Percentiles rank a stretch among this genome's conserved stretches.
Conservation (phyloP, 2,113 vertebrate species). For the Oryzias melastigma region DNA sequence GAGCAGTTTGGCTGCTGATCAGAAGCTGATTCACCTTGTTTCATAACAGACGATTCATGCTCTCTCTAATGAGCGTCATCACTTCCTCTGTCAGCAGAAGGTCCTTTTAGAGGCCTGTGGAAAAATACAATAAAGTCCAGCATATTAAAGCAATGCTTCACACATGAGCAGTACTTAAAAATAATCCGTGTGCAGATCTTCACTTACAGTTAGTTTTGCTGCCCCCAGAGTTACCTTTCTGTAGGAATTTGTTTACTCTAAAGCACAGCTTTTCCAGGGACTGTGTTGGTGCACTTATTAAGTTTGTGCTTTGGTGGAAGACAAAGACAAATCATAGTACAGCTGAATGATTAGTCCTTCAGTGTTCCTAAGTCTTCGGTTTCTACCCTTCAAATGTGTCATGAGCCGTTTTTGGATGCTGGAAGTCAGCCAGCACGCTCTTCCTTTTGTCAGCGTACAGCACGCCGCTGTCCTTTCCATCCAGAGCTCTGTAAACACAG, state of each 20-base stretch:
- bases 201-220: no score
- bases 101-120: background rate
- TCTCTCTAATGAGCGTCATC: slow-evolving; percentile 12
- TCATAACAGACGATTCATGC: slow-evolving; percentile 22
- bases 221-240: no score
- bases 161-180: no score
- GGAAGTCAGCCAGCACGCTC: slow-evolving; percentile 39
- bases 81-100: background rate
- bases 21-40: slow-evolving; percentile 39
- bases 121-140: background rate
- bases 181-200: no score
- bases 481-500: background rate
- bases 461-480: slow-evolving; percentile 21
- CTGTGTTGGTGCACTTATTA: no score
- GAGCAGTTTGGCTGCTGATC: slow-evolving; percentile 39
- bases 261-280: no score
- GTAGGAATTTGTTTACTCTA: no score
- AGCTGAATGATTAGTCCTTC: no score
- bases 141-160: no score
- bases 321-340: no score
- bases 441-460: slow-evolving; percentile 14
- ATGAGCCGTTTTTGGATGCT: slow-evolving; percentile 39
- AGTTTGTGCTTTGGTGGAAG: no score
- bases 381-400: slow-evolving; percentile 31
- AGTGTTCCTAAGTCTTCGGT: slow-evolving; percentile 18